Evolutionary conservation across 2,113 vertebrate genomes (phyloP), one percentile per base, ranked within the genome.

Genomic region (Ceyx margarethae): DNA sequence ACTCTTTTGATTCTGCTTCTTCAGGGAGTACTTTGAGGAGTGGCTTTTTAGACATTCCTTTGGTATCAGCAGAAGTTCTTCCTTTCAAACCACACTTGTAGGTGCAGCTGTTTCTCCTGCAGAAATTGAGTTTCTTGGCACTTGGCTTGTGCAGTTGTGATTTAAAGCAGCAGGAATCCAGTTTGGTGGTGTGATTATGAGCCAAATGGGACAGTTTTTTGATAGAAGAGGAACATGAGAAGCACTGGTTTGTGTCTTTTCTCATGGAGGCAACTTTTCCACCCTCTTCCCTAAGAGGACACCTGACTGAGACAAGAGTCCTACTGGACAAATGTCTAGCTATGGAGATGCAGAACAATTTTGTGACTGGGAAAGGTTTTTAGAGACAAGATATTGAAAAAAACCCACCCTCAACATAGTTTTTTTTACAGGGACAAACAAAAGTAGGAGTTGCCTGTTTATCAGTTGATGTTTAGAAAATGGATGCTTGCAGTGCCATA

Each of bases 1-100:
- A 21, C 67, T 89, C 45, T 79, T 35, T 35, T 89, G 74, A 26
- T 86, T 68, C 2, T 19, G 0, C 77, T 78, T 40, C 77, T 93
- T 53, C 12, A 33, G 93, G 93, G 94, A 94, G 85, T 43, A 45
- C 89, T 91, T 57, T 35, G 90, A 84, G 93, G 95, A 94, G 95
- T 95, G 95, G 95, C 94, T 93, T 84, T 84, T 62, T 1, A 8
- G 80, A 37, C 93, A 91, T 94, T 95, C 93, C 86, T 96, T 95
- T 79, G 53, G 66, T 90, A 92, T 84, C 95, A 78, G 83, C 87
- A 29, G 1, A 53, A 50, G 40, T 90, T 65, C 83, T 95, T 85
- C 89, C 80, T 56, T 69, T 51, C 22, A 6, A 31, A 37, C 46
- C 72, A 31, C 8, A 4, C 54, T 76, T 42, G 3, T 75, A 77